Evolutionary conservation across 2,797 vertebrate species (phyloP).

Genomic region (Cottoperca gobio): DNA sequence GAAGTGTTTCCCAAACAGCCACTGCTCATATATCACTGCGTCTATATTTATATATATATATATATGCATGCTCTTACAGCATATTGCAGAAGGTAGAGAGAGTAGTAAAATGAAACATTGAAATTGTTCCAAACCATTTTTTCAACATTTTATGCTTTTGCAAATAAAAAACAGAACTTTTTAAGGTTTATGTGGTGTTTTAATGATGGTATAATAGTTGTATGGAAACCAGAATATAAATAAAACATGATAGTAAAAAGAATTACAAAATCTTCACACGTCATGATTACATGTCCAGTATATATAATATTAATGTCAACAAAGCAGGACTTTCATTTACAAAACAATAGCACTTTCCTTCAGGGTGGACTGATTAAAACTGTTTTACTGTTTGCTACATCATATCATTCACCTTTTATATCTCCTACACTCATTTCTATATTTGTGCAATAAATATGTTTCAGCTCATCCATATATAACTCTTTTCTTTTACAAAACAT

Average conservation of each 20-base stretch:
- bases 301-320: conserved; percentile 14
- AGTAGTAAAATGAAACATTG: no score
- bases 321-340: conserved; percentile 26
- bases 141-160: neutral
- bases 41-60: neutral
- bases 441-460: conserved; percentile 29
- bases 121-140: no score
- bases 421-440: neutral
- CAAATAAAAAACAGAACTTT: conserved; percentile 28
- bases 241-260: conserved; percentile 24
- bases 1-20: conserved; percentile 57
- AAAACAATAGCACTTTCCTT: conserved; percentile 40
- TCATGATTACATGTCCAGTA: conserved; percentile 23
- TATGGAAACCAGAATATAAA: conserved; percentile 50
- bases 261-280: conserved; percentile 22
- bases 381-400: conserved; percentile 26
- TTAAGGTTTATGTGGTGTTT: conserved; percentile 44
- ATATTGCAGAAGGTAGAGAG: conserved; percentile 13
- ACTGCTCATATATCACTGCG: conserved; percentile 37
- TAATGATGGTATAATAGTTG: conserved; percentile 43
- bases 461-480: conserved; percentile 19
- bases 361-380: neutral
- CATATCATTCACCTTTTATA: neutral
- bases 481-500: no score
- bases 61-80: conserved; percentile 1